Conservation (phyloP, 2,888 invertebrate genomes). For the Campoplex capitator region DNA sequence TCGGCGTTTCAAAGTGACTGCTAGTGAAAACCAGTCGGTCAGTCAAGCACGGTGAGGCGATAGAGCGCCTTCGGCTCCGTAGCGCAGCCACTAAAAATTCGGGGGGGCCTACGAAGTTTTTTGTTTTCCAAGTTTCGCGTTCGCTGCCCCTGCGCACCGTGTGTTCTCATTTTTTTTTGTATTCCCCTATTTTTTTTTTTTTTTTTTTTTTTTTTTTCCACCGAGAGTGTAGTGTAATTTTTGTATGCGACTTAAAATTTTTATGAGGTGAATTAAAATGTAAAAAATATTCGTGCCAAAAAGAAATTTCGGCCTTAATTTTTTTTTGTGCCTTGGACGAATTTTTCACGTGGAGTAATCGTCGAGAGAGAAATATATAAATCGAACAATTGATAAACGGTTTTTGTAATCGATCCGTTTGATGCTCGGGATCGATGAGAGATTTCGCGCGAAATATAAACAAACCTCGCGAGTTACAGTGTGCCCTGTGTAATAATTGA, state of each 20-base stretch:
- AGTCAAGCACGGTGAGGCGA: conserved; percentile 77
- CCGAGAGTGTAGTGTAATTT: not conserved
- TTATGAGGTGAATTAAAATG: not conserved
- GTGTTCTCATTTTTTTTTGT: not conserved
- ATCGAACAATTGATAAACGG: not conserved
- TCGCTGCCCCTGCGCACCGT: not conserved
- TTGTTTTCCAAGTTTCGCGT: conserved; percentile 3
- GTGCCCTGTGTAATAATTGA: not conserved
- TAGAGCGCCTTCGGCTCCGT: conserved; percentile 70
- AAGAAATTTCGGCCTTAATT: not conserved
- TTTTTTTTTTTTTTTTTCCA: not conserved
- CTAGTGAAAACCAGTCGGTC: conserved; percentile 81
- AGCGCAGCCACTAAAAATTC: conserved; percentile 58
- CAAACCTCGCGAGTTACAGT: not conserved
- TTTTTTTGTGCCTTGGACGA: not conserved
- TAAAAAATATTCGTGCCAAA: not conserved
- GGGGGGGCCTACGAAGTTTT: conserved; percentile 44
- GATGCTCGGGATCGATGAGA: not conserved
- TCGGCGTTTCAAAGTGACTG: conserved; percentile 76
- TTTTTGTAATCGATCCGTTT: not conserved
- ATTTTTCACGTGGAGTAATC: not conserved
- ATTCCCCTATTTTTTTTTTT: not conserved
- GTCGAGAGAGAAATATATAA: not conserved
- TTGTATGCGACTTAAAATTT: not conserved
- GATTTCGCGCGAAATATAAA: not conserved